These are phyloP conservation scores for Limnephilus marmoratus DNA, from an alignment of 2,888 invertebrate genomes.

Conservation along the genomic window DNA sequence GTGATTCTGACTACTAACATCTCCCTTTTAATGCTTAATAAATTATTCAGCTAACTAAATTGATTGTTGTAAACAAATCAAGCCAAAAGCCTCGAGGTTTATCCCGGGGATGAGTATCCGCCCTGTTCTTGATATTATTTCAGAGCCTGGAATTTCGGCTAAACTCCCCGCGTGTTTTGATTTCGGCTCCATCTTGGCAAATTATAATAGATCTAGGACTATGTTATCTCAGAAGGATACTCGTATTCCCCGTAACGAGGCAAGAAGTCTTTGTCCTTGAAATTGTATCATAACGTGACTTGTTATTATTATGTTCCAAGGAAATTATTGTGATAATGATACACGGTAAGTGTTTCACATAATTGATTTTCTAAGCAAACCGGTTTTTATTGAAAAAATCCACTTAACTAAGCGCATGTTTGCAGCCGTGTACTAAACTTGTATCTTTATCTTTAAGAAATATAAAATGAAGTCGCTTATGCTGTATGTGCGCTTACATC, in stretches of 20 bases:
- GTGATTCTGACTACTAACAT: background rate
- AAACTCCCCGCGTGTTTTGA: background rate
- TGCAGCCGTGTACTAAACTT: too few species aligned
- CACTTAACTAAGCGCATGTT: too few species aligned
- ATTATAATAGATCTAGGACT: background rate
- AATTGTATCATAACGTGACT: background rate
- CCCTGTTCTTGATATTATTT: background rate
- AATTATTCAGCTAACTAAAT: background rate
- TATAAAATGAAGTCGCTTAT: too few species aligned
- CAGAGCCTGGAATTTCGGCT: background rate
- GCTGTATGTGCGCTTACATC: too few species aligned
- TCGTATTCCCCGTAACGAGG: background rate
- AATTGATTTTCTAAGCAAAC: too few species aligned
- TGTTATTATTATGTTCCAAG: background rate
- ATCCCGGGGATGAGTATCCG: background rate
- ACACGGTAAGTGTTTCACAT: too few species aligned
- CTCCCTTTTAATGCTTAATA: background rate
- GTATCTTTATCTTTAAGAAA: too few species aligned
- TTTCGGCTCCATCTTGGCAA: background rate
- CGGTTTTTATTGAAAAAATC: too few species aligned
- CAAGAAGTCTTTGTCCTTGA: background rate
- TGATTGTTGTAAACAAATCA: slow-evolving; percentile 2
- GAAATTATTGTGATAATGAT: background rate
- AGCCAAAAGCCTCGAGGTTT: background rate
- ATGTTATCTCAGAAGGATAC: background rate